phyloP scores from a whole-genome alignment of 2,888 invertebrate genomes.

The Sphaerophoria rueppellii region DNA sequence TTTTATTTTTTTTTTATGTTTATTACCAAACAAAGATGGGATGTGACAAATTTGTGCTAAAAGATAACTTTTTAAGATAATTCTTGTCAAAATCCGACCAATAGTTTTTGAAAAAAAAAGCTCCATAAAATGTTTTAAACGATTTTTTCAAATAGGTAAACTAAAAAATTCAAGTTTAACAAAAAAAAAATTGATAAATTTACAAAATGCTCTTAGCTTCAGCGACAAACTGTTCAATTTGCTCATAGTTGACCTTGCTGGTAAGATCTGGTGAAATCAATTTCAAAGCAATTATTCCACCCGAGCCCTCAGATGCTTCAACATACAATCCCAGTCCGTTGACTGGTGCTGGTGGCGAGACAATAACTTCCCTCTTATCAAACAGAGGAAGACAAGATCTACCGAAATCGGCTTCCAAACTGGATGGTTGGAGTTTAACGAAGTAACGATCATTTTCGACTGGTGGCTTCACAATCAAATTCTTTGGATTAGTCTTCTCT shows the following conservation, averaged over 20 bases:
- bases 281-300: neutral
- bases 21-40: no score
- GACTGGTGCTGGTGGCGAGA: constrained; percentile 10
- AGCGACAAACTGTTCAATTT: neutral
- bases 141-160: no score
- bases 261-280: neutral
- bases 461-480: neutral
- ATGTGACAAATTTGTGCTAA: no score
- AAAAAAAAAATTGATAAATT: no score
- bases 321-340: neutral
- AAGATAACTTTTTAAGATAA: no score
- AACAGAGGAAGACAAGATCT: neutral
- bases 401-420: neutral
- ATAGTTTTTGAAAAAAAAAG: no score
- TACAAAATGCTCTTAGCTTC: neutral
- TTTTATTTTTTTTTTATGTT: no score
- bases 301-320: neutral
- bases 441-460: neutral
- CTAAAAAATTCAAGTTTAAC: no score
- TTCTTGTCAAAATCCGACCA: no score
- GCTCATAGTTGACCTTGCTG: neutral
- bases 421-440: neutral
- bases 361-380: neutral
- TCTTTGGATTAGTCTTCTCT: neutral
- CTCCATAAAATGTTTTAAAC: no score